A percentile compares a stretch with the other conserved stretches of the same genome.
Evolutionary conservation across 2,113 vertebrate genomes (phyloP).

Genomic region (Bagarius yarrelli): DNA sequence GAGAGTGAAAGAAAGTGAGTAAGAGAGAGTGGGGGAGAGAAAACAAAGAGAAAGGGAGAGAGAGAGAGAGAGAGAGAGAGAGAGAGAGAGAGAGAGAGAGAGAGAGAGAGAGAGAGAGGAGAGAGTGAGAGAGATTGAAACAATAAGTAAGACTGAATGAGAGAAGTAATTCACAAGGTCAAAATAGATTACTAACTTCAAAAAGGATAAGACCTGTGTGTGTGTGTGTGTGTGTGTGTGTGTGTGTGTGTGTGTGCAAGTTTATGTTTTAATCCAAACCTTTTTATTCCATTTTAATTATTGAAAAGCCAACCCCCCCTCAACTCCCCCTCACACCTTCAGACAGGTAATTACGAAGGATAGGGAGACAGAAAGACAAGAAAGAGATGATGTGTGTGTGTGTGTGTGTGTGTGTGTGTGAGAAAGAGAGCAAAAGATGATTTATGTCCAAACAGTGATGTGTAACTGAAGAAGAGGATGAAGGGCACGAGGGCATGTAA

Average conservation of each 20-base stretch:
- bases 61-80: slow-evolving; percentile 10
- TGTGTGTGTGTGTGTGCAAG: not conserved
- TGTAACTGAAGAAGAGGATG: too few species aligned
- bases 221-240: not conserved
- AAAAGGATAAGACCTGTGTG: not conserved
- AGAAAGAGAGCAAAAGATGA: not conserved
- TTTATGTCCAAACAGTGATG: too few species aligned
- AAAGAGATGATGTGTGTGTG: not conserved
- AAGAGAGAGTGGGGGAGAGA: not conserved
- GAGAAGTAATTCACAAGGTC: not conserved
- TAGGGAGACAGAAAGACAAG: not conserved
- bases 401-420: not conserved
- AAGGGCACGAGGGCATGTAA: too few species aligned
- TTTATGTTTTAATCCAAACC: too few species aligned
- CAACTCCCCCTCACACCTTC: slow-evolving; percentile 24
- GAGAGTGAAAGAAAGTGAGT: slow-evolving; percentile 31
- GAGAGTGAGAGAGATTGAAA: not conserved
- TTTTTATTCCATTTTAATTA: not conserved
- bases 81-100: not conserved
- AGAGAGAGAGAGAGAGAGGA: not conserved
- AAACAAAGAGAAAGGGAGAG: too few species aligned
- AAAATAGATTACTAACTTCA: not conserved
- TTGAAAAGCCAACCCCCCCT: not conserved
- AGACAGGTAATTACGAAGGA: slow-evolving; percentile 11
- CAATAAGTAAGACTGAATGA: not conserved